Evolutionary conservation across 2,888 invertebrate genomes (phyloP), one percentile per base, ranked within the genome.

Genomic region (Cyclophora albipunctata): DNA sequence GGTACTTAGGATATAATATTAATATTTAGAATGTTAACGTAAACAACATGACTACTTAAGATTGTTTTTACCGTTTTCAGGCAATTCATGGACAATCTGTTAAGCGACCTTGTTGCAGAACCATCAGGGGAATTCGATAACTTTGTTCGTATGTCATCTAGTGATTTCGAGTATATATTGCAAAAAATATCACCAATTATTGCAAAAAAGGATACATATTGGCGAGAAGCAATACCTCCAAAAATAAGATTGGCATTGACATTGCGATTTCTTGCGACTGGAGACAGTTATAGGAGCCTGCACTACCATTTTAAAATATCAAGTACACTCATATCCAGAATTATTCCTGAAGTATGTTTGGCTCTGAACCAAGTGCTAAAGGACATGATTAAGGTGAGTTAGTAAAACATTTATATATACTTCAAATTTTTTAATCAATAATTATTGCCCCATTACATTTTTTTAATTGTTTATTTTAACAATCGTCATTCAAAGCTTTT

Each of bases 281-380:
- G 60, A 42, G 60, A 58, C 47, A 55, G 52, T 48, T 59, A 52
- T 47, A 47, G 48, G 42, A 52, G 55, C 42, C 52, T 60, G 37
- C 56, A 58, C 47, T 58, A 53, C 40, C 45, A 43, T 7, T 58
- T 58, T 48, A 60, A 58, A 50, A 51, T 58, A 42, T 57, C 56
- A 35, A 51, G 42, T 46, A 42, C 48, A 45, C n/a, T 51, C 7
- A 60, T 60, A 48, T 57, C 53, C 43, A 45, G 7, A 53, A 59
- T 61, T 47, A 49, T 55, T 41, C 54, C 48, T 45, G 57, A 61
- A 54, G 60, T 56, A 46, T 56, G 56, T 52, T 44, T 46, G 45
- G 60, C 55, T 53, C 44, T 57, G 41, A 55, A 51, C 42, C 44
- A 51, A 51, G 57, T 55, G 45, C 48, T 60, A 45, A 54, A 51